Evolutionary conservation across 2,888 invertebrate genomes (phyloP), one percentile per base, ranked within the genome.

Genomic region (Leptopilina syphax): DNA sequence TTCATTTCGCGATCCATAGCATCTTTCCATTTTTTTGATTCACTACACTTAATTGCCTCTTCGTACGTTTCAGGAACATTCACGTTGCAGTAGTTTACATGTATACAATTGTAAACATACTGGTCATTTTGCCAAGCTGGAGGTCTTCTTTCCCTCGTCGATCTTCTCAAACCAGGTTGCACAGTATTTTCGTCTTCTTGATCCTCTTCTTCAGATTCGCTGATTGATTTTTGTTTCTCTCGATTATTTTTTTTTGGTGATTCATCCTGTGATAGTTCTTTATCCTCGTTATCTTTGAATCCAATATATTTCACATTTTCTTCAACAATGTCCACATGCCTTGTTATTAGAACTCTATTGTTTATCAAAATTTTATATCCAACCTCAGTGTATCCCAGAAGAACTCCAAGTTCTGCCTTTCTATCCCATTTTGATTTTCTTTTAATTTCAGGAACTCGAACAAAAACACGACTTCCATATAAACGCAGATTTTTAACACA

Each of bases 381-480:
- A 44, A 79, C 77, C 5, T 82, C 54, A 10, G 18, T 77, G 41
- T 84, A 83, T 2, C 84, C 84, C 24, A 84, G 76, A 27, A 85
- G 65, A 60, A 80, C 68, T 34, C 82, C 84, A 27, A 84, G 41
- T 24, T 82, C 66, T 0, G 82, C 78, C 77, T 82, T 80, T 47
- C 65, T 63, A 50, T 82, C 82, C 80, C 79, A 82, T 67, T 82
- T 82, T 3, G 63, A 78, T 54, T 50, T 77, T 68, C 80, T 79
- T 50, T 67, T 44, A 7, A 67, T 10, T 79, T 85, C 84, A 18
- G 85, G 86, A 24, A 80, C 66, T 78, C 84, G 80, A 2, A 84
- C 82, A 82, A 83, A 86, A 9, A 84, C 83, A 80, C 66, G 66
- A 78, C 84, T 85, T n/a, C 84, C 84, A 65, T 82, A 85, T 7